Conservation (phyloP, 2,888 invertebrate species). For the Ptycholaimellus sp. region DNA sequence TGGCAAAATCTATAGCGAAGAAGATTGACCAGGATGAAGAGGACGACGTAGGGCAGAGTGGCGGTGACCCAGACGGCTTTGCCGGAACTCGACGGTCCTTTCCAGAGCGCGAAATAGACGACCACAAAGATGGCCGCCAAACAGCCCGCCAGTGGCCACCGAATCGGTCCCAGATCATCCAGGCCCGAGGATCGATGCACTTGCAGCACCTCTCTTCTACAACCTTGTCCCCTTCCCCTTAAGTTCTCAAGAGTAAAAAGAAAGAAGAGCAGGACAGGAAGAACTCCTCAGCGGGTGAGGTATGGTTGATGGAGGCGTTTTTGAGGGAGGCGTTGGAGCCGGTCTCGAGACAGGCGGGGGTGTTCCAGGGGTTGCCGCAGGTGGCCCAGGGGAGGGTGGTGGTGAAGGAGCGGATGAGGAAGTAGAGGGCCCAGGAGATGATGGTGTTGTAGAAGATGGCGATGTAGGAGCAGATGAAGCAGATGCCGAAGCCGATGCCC, state of each 20-base stretch:
- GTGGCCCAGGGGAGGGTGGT: conserved; percentile 52
- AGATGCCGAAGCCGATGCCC: conserved; percentile 85
- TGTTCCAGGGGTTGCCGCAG: conserved; percentile 66
- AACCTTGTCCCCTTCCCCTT: too few species aligned
- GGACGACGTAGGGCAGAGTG: conserved; percentile 63
- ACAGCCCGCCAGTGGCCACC: conserved; percentile 63
- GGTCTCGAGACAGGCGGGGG: conserved; percentile 40
- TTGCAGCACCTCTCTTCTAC: conserved; percentile 64
- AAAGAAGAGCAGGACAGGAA: too few species aligned
- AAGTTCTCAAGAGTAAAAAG: too few species aligned
- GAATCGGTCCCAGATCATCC: conserved; percentile 62
- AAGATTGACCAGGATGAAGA: conserved; percentile 57
- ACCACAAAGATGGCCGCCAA: conserved; percentile 68
- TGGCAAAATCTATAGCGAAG: too few species aligned
- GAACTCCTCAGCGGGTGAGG: conserved; percentile 53
- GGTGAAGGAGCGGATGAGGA: conserved; percentile 46
- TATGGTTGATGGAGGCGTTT: not conserved
- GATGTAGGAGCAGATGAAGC: conserved; percentile 70
- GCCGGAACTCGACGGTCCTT: conserved; percentile 61
- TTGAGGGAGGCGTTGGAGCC: conserved; percentile 21
- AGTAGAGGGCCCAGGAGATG: conserved; percentile 82
- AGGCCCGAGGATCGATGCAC: conserved; percentile 57
- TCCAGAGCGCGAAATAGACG: conserved; percentile 87
- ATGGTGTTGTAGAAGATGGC: conserved; percentile 93
- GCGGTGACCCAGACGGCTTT: conserved; percentile 94